Base-by-base conservation (phyloP, 2,113 vertebrate genomes). In the Rhea americana region DNA sequence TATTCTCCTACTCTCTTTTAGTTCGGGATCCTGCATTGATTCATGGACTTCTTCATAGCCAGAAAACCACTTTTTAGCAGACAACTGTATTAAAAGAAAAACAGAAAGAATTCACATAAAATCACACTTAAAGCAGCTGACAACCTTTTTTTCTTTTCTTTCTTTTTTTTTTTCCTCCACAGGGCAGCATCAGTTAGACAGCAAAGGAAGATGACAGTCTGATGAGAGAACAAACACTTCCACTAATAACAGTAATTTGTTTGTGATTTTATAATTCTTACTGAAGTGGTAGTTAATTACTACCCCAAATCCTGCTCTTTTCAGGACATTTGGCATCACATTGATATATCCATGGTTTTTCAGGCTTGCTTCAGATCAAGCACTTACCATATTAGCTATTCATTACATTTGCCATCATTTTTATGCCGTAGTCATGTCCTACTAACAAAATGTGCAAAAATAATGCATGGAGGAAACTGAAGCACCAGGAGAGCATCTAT, bases 221-320 rank as follows among this genome's bases (percentile, higher is more conserved):
- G 62, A 79, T 2, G 0, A 13, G 55, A 93, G 92, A 90, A 97
- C 41, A 93, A 91, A 90, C 72, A 86, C 65, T 63, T 65, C 32
- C 59, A 47, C 61, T 93, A 92, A 94, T 94, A 95, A 96, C 35
- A 93, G 93, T 82, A 92, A 96, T 97, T 95, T 95, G 41, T 90
- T 94, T 53, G 55, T 66, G 75, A 96, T 95, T 82, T 82, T 91
- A 56, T 75, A 91, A 90, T 92, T 91, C 50, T 58, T 92, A 76
- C 75, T 86, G 81, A 88, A 91, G 62, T 55, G 76, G n/a, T 51
- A 72, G 67, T 83, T 89, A 97, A 97, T 82, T 93, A 90, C 77
- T 80, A 82, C 51, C 58, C 65, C 82, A 89, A 93, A 93, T 55
- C 37, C 37, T 21, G 56, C 28, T 94, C 41, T 78, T 94, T 87